Conservation (phyloP, 2,797 vertebrate species). For the Sphaeramia orbicularis region DNA sequence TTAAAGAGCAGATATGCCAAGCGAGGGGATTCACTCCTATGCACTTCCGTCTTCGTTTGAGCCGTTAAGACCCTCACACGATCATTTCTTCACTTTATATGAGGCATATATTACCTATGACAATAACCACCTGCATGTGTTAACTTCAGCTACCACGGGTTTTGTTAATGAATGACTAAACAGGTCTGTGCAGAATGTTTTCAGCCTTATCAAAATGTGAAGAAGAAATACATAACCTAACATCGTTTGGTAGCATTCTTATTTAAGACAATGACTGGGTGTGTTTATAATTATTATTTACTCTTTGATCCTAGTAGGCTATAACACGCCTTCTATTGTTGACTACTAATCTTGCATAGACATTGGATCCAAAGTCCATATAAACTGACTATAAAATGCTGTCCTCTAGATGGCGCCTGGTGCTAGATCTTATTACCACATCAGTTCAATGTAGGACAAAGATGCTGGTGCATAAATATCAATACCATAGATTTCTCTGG, state of each 20-base stretch:
- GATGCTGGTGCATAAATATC: neutral
- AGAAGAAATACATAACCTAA: no score
- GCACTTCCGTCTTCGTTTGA: conserved; percentile 17
- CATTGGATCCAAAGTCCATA: conserved; percentile 16
- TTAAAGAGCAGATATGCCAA: neutral
- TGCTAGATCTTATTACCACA: neutral
- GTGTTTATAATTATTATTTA: conserved; percentile 9
- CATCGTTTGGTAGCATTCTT: neutral
- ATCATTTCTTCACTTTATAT: neutral
- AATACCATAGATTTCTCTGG: neutral
- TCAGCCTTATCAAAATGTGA: neutral
- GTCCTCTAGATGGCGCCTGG: conserved; percentile 58
- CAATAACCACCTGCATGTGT: neutral
- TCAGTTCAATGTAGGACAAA: neutral
- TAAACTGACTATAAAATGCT: neutral
- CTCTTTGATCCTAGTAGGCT: neutral
- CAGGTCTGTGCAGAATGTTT: neutral
- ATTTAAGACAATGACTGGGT: neutral
- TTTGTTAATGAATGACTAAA: neutral
- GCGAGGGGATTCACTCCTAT: neutral
- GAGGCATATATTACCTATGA: neutral
- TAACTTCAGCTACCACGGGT: neutral
- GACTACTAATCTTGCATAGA: neutral
- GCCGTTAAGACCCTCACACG: neutral
- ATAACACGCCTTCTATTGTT: neutral